Evolutionary conservation across 2,113 vertebrate species (phyloP), one percentile per base, ranked within the genome.

Genomic region (Aramus guarauna): DNA sequence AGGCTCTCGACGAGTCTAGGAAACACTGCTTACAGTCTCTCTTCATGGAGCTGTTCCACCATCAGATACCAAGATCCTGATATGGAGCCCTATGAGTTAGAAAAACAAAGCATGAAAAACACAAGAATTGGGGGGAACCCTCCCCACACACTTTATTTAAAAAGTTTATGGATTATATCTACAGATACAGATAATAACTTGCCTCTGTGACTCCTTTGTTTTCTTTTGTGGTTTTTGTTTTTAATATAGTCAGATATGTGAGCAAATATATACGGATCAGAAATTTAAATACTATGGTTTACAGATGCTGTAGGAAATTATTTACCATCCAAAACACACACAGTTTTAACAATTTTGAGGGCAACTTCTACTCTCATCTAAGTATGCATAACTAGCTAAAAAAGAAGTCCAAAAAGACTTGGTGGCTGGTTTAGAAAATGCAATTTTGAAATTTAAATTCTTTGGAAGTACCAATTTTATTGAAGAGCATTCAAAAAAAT

Each of bases 61-160:
- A 50, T 41, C 73, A 92, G 53, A 80, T 36, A 86, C 12, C 0
- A 0, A 68, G 12, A 63, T 10, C 18, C 52, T 43, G 64, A 66
- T 68, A 47, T 81, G 58, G 88, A 94, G 53, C 67, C 83, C 17
- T 58, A 20, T 2, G 15, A 72, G 5, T 78, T 43, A 67, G 43
- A 89, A 95, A 96, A 96, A 66, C 34, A 91, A 86, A 92, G 30
- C 23, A 55, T 24, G 43, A 86, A 84, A 84, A 92, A 37, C 27
- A 73, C 9, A 83, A 84, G 30, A 9, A 76, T 58, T 76, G 45
- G 19, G 11, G 6, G 6, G 48, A 15, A 12, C 1, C 47, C 11
- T 11, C 39, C 39, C 9, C 39, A 41, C 39, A 20, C 14, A 29
- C 3, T 71, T 59, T 34, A 69, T 23, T 12, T 18, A 48, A 90